Base-by-base conservation (phyloP, 1,140 invertebrate species). In the Diabrotica undecimpunctata region DNA sequence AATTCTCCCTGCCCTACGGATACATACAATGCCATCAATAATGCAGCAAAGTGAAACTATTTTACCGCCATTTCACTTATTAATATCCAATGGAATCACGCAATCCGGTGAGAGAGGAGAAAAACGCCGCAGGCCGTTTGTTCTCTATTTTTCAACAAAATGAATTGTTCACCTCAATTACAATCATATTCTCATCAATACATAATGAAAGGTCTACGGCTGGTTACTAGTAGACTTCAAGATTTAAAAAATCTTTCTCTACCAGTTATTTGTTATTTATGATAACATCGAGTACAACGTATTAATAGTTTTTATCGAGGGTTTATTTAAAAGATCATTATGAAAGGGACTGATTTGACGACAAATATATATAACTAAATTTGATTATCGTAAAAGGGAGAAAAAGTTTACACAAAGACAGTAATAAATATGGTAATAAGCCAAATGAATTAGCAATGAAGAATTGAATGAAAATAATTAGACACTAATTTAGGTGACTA, bases 41-140 rank as follows among this genome's bases (percentile, higher is more conserved):
- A 72, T 70, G 66, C 36, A 70, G 54, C 65, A 70, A 70, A 72
- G 66, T 65, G 64, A 72, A 70, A 68, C 69, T 58, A 68, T 72
- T 69, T 62, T 61, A 70, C 68, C 68, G 64, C 66, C 66, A 63
- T 64, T 61, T 62, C 14, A 62, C 36, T 62, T 62, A 62, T 62
- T 54, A 25, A 62, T 54, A 37, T 38, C 64, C 35, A 14, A 63
- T 67, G 58, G 46, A 11, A 14, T 36, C 66, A 68, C 67, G 69
- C 69, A 62, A 71, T 61, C 60, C 55, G 56, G 50, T 13, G 25
- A n/a, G 37, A 13, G 41, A 10, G 41, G 41, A 46, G 41, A 46
- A 46, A 46, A 46, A 46, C 41, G 8, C 41, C 41, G 8, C 41
- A 10, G 41, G n/a, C 8, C 41, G 41, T 46, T 46, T 46, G 41